Evolutionary conservation across 1,140 invertebrate genomes (phyloP).

Genomic region (Magallana ariakensis): DNA sequence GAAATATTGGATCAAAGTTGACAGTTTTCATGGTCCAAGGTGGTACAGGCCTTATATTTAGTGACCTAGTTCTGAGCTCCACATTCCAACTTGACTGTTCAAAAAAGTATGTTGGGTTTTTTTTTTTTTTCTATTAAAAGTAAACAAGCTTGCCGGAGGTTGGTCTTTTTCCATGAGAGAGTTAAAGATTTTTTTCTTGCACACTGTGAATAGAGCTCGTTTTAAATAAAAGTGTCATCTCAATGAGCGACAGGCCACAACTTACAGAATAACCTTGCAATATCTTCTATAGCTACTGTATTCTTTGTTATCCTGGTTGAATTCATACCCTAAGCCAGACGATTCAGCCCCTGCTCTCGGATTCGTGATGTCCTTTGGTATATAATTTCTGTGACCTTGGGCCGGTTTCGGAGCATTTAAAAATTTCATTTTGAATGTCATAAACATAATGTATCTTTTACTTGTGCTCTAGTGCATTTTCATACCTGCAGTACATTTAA

Average conservation of each 20-base stretch:
- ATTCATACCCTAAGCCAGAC: conserved; percentile 2
- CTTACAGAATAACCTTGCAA: neutral
- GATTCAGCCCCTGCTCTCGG: neutral
- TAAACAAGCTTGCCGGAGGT: neutral
- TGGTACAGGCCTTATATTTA: neutral
- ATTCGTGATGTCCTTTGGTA: conserved; percentile 18
- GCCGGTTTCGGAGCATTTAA: neutral
- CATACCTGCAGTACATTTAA: neutral
- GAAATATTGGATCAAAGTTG: neutral
- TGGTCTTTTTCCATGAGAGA: too few species aligned
- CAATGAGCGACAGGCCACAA: neutral
- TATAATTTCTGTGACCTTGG: neutral
- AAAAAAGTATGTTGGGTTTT: neutral
- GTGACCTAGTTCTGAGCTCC: conserved; percentile 1
- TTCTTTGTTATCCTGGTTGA: neutral
- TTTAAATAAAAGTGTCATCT: conserved; percentile 30
- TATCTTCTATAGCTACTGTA: neutral
- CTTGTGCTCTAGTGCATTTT: neutral
- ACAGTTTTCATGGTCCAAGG: neutral
- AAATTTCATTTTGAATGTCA: neutral
- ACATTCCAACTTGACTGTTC: neutral
- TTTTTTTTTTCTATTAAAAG: neutral
- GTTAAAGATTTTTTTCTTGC: neutral
- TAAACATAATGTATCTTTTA: neutral
- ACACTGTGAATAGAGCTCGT: neutral